Conservation (phyloP, 2,113 vertebrate species). For the Odontesthes bonariensis region DNA sequence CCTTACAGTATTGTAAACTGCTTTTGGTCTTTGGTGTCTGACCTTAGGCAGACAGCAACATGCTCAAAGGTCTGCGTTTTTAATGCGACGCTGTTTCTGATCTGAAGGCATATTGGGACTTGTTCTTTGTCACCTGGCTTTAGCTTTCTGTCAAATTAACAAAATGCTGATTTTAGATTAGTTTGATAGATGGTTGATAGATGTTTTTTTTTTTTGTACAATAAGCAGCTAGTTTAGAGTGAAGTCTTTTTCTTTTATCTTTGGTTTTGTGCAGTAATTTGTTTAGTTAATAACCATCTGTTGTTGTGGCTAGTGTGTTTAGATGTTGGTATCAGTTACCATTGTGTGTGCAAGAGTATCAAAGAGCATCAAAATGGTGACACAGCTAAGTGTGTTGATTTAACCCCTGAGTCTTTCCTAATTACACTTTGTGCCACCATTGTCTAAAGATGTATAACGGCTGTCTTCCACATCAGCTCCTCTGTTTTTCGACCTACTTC, state of each 20-base stretch:
- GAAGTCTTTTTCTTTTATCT: slow-evolving; percentile 21
- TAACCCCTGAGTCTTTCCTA: slow-evolving; percentile 53
- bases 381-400: slow-evolving; percentile 56
- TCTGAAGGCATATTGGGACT: too few relatives aligned
- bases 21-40: not conserved
- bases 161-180: not conserved
- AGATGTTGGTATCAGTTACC: slow-evolving; percentile 1
- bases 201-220: not conserved
- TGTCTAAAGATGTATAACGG: slow-evolving; percentile 78
- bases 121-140: too few relatives aligned
- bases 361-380: not conserved
- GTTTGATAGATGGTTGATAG: not conserved
- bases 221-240: not conserved
- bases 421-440: slow-evolving; percentile 68
- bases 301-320: slow-evolving; percentile 3
- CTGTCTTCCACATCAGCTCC: slow-evolving; percentile 54
- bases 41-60: too few relatives aligned
- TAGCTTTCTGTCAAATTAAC: slow-evolving; percentile 19
- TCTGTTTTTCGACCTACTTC: slow-evolving; percentile 36
- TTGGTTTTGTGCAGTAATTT: slow-evolving; percentile 3
- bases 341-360: slow-evolving; percentile 17
- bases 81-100: not conserved
- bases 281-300: slow-evolving; percentile 1
- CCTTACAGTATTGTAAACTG: not conserved
- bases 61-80: not conserved